Percentiles rank a stretch among this genome's conserved stretches.
Evolutionary conservation across 64 coral and sea anemone species (phyloP).

Genomic region (Exaiptasia diaphana): DNA sequence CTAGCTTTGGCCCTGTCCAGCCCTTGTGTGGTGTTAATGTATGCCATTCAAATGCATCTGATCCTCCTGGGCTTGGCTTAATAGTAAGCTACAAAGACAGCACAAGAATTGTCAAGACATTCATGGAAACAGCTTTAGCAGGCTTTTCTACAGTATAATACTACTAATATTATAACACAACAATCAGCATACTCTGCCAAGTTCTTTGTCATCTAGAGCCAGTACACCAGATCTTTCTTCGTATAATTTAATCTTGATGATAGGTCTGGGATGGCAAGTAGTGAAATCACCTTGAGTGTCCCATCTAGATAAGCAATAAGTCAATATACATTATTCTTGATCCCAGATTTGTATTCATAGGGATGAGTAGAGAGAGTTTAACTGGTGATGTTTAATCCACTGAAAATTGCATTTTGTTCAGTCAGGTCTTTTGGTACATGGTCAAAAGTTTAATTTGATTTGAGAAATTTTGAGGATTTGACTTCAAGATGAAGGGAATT

Average conservation of each 20-base stretch:
- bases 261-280: slow-evolving; percentile 78
- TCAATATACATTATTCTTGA: too few relatives aligned
- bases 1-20: slow-evolving; percentile 61
- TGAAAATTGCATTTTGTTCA: too few relatives aligned
- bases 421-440: too few relatives aligned
- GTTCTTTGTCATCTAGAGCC: slow-evolving; percentile 81
- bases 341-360: too few relatives aligned
- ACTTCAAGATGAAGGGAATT: too few relatives aligned
- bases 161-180: not conserved
- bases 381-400: too few relatives aligned
- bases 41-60: slow-evolving; percentile 72
- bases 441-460: too few relatives aligned
- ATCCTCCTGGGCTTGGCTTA: slow-evolving; percentile 74
- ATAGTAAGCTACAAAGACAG: slow-evolving; percentile 50
- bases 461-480: too few relatives aligned
- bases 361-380: too few relatives aligned
- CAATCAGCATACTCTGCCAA: slow-evolving; percentile 81
- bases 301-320: slow-evolving; percentile 49
- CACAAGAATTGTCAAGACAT: too few relatives aligned
- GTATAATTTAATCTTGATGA: slow-evolving; percentile 76
- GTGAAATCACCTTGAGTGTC: slow-evolving; percentile 95
- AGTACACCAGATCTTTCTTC: slow-evolving; percentile 74
- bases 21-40: slow-evolving; percentile 58
- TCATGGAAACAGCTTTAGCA: not conserved
- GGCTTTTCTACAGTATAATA: not conserved